These are phyloP conservation scores for Leucosticte australis DNA, from an alignment of 2,113 vertebrate genomes.

Conservation along the genomic window DNA sequence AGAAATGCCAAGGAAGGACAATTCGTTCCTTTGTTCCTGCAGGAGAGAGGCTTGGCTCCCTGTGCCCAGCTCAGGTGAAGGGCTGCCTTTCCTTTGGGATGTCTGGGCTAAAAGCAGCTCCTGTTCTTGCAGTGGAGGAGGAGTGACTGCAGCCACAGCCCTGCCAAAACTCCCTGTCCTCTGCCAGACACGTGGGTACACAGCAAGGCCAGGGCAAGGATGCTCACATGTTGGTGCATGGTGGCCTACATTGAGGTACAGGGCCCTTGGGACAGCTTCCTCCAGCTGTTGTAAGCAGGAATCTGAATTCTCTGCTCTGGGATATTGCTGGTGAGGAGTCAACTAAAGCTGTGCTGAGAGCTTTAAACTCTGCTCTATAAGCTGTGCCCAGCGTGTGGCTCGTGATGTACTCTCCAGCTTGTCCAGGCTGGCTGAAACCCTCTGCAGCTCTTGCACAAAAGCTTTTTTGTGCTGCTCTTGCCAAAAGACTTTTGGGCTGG, in stretches of 20 bases:
- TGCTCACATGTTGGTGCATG: background rate
- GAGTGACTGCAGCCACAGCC: rapidly evolving
- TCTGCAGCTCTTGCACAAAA: background rate
- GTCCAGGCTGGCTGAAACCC: background rate
- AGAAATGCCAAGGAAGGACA: background rate
- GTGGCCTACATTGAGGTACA: background rate
- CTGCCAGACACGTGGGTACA: background rate
- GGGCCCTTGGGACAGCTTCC: background rate
- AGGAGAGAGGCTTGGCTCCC: background rate
- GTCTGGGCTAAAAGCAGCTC: background rate
- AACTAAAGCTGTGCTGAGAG: background rate
- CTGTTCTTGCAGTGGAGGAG: background rate
- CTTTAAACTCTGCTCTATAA: slow-evolving; percentile 6
- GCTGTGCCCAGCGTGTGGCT: background rate
- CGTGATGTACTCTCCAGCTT: background rate
- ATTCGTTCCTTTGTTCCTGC: background rate
- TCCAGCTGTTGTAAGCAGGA: background rate
- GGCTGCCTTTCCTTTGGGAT: background rate
- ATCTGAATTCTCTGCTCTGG: background rate
- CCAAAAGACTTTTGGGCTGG: background rate
- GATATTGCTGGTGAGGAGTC: background rate
- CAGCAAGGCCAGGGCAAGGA: background rate
- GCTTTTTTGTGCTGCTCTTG: background rate
- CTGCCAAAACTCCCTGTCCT: background rate
- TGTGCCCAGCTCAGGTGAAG: background rate